Percentiles rank a stretch among this genome's conserved stretches.
Conservation (phyloP, 2,888 invertebrate genomes). For the Pseudococcus jackbeardsleyi region DNA sequence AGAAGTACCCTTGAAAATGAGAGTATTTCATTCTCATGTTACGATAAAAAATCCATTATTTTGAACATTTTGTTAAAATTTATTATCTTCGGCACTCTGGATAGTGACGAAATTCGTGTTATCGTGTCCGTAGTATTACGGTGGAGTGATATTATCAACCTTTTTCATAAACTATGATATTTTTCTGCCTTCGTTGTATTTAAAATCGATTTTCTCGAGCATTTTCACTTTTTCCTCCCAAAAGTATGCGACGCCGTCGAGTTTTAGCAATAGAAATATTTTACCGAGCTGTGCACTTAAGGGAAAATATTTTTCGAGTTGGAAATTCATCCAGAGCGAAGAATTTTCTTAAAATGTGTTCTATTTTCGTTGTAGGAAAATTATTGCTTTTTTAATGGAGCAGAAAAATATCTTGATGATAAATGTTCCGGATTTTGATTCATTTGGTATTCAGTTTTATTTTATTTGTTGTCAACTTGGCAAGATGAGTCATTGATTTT, state of each 20-base stretch:
- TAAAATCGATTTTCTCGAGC: constrained; percentile 11
- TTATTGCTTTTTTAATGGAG: background rate
- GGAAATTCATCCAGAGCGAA: background rate
- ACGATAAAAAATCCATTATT: too few relatives aligned
- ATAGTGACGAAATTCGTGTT: too few relatives aligned
- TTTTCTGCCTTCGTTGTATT: background rate
- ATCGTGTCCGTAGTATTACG: too few relatives aligned
- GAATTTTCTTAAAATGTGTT: background rate
- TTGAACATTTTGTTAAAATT: too few relatives aligned
- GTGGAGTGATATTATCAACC: too few relatives aligned
- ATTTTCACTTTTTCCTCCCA: background rate
- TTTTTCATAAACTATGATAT: background rate
- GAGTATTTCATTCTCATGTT: too few relatives aligned
- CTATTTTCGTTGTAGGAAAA: background rate
- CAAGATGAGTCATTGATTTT: too few relatives aligned
- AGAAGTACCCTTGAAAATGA: too few relatives aligned
- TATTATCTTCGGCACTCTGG: too few relatives aligned
- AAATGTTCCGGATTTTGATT: background rate
- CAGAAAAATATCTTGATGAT: background rate
- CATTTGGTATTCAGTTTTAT: background rate
- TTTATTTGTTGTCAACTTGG: too few relatives aligned
- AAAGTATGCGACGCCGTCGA: background rate
- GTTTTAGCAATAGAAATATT: background rate
- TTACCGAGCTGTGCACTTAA: background rate
- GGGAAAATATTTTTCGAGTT: background rate